Evolutionary conservation across 2,797 vertebrate species (phyloP).

Genomic region (Iguana delicatissima): DNA sequence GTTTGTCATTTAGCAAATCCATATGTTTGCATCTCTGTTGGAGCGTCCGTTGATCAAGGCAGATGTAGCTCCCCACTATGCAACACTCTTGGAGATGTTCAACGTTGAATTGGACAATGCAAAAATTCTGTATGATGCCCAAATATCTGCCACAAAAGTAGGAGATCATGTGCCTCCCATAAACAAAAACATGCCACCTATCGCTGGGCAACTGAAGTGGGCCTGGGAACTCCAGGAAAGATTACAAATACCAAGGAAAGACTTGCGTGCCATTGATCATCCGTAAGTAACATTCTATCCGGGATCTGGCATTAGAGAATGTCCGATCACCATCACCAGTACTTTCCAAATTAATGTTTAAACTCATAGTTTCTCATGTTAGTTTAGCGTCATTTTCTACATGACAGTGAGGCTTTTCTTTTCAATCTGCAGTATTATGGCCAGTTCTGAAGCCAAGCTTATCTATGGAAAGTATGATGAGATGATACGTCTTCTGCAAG

Average conservation of each 20-base stretch:
- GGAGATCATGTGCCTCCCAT: conserved; percentile 40
- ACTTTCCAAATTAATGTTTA: not conserved
- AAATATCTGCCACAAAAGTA: not conserved
- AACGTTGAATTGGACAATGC: conserved; percentile 73
- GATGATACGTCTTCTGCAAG: conserved; percentile 74
- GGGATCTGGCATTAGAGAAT: not conserved
- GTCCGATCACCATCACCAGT: not conserved
- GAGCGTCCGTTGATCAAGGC: conserved; percentile 77
- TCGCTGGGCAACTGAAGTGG: conserved; percentile 81
- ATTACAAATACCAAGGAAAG: conserved; percentile 68
- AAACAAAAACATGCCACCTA: conserved; percentile 78
- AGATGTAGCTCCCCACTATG: conserved; percentile 73
- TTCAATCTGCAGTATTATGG: conserved; percentile 70
- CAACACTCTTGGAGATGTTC: conserved; percentile 75
- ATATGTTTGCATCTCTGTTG: conserved; percentile 81
- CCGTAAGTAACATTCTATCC: conserved; percentile 71
- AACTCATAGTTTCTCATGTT: rapidly evolving
- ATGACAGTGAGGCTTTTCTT: not conserved
- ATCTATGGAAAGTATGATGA: conserved; percentile 75
- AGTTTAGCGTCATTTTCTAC: rapidly evolving
- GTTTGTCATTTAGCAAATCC: conserved; percentile 75
- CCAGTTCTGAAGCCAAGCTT: conserved; percentile 64
- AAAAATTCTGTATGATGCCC: conserved; percentile 75
- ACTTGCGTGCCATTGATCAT: conserved; percentile 74
- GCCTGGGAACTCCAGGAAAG: conserved; percentile 80